Evolutionary conservation across 2,797 vertebrate genomes (phyloP).

Genomic region (Coregonus suidteri): DNA sequence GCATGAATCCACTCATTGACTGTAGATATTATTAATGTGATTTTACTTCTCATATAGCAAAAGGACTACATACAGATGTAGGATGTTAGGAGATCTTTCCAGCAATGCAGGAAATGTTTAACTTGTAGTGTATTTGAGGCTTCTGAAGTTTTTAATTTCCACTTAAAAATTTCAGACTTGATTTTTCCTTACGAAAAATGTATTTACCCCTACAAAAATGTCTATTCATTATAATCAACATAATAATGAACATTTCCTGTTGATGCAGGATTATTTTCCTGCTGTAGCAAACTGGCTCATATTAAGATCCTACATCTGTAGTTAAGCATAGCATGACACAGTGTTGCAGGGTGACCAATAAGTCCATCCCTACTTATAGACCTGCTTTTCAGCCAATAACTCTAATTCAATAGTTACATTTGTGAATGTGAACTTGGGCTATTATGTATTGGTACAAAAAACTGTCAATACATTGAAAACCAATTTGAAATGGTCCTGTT

Average conservation of each 20-base stretch:
- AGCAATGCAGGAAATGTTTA: too few relatives aligned
- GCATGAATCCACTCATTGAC: neutral
- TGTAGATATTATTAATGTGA: neutral
- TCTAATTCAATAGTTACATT: neutral
- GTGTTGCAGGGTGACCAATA: slow-evolving; percentile 28
- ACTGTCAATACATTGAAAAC: neutral
- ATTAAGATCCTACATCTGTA: too few relatives aligned
- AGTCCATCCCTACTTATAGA: neutral
- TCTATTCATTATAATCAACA: too few relatives aligned
- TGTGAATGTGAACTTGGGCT: neutral
- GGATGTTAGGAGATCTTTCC: slow-evolving; percentile 5
- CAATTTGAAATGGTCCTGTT: neutral
- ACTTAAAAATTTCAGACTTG: too few relatives aligned
- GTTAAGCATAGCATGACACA: slow-evolving; percentile 39
- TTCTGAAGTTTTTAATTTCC: too few relatives aligned
- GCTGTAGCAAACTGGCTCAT: too few relatives aligned
- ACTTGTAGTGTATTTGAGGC: too few relatives aligned
- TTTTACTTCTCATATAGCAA: slow-evolving; percentile 51
- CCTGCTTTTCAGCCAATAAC: neutral
- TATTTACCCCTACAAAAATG: too few relatives aligned
- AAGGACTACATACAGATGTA: neutral
- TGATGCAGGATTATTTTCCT: too few relatives aligned
- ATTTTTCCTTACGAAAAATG: too few relatives aligned
- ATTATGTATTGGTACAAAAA: neutral
- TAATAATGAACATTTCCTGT: too few relatives aligned